These are phyloP conservation scores for Schizaphis graminum DNA, from an alignment of 2,888 invertebrate species.

Conservation along the genomic window DNA sequence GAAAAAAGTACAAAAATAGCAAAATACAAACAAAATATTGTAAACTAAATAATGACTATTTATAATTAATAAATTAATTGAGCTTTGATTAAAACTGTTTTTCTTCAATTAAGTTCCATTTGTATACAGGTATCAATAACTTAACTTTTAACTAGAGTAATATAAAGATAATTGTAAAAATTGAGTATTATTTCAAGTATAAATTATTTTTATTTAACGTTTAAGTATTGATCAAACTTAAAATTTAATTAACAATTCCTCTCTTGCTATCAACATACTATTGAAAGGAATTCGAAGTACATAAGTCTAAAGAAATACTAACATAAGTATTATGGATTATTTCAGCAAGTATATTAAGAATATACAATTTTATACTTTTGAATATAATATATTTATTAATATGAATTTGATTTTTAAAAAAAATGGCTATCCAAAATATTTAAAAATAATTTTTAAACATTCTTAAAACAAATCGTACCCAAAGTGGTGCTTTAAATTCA, in stretches of 20 bases:
- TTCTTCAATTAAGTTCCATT: not conserved
- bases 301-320: not conserved
- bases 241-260: not conserved
- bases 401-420: not conserved
- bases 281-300: not conserved
- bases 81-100: not conserved
- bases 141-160: not conserved
- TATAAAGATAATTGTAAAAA: not conserved
- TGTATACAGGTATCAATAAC: not conserved
- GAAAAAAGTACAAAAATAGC: not conserved
- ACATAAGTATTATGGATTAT: not conserved
- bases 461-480: constrained; percentile 84
- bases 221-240: not conserved
- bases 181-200: not conserved
- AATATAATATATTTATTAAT: not conserved
- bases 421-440: constrained; percentile 60
- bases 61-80: not conserved
- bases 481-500: constrained; percentile 80
- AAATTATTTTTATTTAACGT: not conserved
- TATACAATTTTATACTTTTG: not conserved
- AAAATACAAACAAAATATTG: not conserved
- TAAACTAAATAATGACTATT: not conserved
- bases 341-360: not conserved
- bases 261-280: not conserved
- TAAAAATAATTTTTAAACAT: constrained; percentile 84